Conservation (phyloP, 2,888 invertebrate species). For the Onchidella celtica region DNA sequence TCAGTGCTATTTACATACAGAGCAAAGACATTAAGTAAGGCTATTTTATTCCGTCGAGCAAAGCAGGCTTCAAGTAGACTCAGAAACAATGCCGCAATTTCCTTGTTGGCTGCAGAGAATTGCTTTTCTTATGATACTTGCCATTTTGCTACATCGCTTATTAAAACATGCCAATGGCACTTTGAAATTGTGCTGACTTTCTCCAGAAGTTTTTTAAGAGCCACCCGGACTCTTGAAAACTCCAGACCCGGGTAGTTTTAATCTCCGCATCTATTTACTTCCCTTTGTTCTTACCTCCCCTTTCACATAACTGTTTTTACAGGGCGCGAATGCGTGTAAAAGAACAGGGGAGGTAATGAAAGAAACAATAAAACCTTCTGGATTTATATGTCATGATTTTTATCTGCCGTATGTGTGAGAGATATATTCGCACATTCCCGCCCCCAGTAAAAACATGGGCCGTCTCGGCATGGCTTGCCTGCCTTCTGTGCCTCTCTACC, state of each 20-base stretch:
- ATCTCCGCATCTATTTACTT: not conserved
- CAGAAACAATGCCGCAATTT: no score
- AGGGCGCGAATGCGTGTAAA: not conserved
- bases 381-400: not conserved
- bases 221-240: no score
- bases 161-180: no score
- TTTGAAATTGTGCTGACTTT: not conserved
- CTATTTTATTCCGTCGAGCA: no score
- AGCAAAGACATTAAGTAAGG: no score
- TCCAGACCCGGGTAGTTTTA: no score
- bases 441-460: not conserved
- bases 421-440: not conserved
- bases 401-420: not conserved
- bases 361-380: not conserved
- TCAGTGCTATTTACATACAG: no score
- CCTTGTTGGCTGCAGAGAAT: no score
- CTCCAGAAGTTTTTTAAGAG: not conserved
- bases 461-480: not conserved
- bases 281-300: not conserved
- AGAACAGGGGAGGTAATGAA: not conserved
- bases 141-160: no score
- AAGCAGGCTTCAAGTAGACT: no score
- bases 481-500: not conserved
- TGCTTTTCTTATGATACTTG: no score
- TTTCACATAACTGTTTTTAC: not conserved